A percentile compares a stretch with the other conserved stretches of the same genome.
Conservation (phyloP, 2,797 vertebrate genomes). For the Gephyroberyx darwinii region DNA sequence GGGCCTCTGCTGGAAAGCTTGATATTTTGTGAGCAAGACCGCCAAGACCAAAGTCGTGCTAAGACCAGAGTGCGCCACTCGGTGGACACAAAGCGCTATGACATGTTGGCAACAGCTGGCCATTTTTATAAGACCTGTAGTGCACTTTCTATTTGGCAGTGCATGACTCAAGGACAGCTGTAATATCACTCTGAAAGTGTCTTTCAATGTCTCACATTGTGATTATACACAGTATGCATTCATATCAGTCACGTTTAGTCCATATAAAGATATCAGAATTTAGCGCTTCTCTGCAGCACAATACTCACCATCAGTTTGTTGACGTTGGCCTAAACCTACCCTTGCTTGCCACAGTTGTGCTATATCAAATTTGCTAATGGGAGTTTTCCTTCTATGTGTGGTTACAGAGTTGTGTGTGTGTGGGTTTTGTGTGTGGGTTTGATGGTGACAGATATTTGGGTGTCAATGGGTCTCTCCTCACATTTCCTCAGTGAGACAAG, state of each 20-base stretch:
- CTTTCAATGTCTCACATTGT: neutral
- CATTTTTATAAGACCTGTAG: neutral
- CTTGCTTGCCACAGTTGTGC: neutral
- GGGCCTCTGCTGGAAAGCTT: conserved; percentile 49
- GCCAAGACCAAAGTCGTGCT: neutral
- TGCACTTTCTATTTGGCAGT: neutral
- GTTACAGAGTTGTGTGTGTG: neutral
- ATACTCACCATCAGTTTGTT: neutral
- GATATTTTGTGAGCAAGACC: neutral
- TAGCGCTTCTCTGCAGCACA: neutral
- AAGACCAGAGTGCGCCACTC: conserved; percentile 34
- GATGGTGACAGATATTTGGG: neutral
- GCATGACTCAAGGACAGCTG: no score
- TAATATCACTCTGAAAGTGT: no score
- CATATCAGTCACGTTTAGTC: neutral
- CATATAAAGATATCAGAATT: neutral
- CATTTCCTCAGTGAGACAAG: conserved; percentile 8
- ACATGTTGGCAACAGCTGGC: conserved; percentile 8
- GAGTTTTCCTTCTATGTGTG: neutral
- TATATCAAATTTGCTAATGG: neutral
- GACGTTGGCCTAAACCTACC: neutral
- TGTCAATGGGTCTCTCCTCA: neutral
- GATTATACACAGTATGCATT: neutral
- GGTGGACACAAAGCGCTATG: conserved; percentile 44
- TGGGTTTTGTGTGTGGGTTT: conserved; percentile 6